Evolutionary conservation across 2,797 vertebrate species (phyloP).

Genomic region (Cynopterus sphinx): DNA sequence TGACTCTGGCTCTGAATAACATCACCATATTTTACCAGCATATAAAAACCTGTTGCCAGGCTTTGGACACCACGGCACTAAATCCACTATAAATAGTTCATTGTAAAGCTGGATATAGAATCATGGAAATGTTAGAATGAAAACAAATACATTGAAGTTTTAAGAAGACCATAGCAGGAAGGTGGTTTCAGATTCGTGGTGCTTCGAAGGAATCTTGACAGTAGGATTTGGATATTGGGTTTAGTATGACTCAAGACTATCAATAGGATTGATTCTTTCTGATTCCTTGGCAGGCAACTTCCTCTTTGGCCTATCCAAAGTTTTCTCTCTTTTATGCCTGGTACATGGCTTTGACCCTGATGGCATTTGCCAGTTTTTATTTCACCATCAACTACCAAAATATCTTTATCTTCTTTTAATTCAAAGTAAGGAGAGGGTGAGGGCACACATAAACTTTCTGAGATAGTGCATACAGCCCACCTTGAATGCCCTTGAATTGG

Average conservation of each 20-base stretch:
- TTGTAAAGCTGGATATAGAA: background rate
- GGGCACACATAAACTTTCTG: background rate
- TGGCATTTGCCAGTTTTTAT: background rate
- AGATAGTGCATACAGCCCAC: background rate
- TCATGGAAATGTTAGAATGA: background rate
- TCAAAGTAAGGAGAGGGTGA: background rate
- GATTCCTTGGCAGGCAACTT: background rate
- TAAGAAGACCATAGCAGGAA: background rate
- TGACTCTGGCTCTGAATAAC: background rate
- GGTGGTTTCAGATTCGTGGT: background rate
- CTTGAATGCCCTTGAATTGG: background rate
- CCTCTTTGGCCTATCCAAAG: background rate
- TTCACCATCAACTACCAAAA: background rate
- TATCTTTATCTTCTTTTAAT: background rate
- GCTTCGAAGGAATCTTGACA: background rate
- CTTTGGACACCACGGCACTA: background rate
- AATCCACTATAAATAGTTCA: background rate
- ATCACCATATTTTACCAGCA: background rate
- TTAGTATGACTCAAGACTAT: background rate
- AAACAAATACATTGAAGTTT: background rate
- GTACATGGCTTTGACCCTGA: background rate
- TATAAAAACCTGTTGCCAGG: background rate
- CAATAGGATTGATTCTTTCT: background rate
- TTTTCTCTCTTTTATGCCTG: background rate
- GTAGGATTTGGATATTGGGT: background rate